phyloP scores from a whole-genome alignment of 1,140 invertebrate species.

The Eumaeus atala region DNA sequence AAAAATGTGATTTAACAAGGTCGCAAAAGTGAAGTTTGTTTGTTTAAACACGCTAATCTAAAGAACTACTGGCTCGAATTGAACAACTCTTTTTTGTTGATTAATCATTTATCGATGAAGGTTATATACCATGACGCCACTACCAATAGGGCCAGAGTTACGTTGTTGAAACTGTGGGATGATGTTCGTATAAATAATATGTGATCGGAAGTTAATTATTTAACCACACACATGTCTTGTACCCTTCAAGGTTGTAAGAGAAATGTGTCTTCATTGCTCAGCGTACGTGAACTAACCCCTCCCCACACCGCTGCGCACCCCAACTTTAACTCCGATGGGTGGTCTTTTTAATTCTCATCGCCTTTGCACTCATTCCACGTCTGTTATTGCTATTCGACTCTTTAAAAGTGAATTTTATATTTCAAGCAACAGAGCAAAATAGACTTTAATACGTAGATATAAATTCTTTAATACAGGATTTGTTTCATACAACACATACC shows the following conservation, averaged over 20 bases:
- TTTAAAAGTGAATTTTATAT: constrained; percentile 50
- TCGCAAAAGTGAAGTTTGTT: too few species aligned
- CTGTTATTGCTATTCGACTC: constrained; percentile 40
- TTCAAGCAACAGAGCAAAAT: constrained; percentile 26
- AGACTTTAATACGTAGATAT: constrained; percentile 27
- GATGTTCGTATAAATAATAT: too few species aligned
- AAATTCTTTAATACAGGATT: constrained; percentile 30
- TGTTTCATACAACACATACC: constrained; percentile 42
- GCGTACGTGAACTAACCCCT: constrained; percentile 30
- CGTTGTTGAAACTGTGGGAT: too few species aligned
- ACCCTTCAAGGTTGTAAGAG: constrained; percentile 27
- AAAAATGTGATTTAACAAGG: background rate
- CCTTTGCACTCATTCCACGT: constrained; percentile 44
- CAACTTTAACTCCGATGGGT: constrained; percentile 29
- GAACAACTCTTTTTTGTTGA: too few species aligned
- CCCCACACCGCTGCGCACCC: constrained; percentile 24
- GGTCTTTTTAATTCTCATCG: constrained; percentile 53
- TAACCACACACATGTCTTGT: constrained; percentile 26
- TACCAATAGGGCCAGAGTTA: too few species aligned
- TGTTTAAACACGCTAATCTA: too few species aligned
- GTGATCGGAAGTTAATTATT: too few species aligned
- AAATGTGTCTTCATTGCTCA: constrained; percentile 47
- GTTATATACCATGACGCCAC: too few species aligned
- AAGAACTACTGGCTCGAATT: too few species aligned
- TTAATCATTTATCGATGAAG: too few species aligned